Base-by-base conservation (phyloP, 2,888 invertebrate species). In the Atherix ibis region DNA sequence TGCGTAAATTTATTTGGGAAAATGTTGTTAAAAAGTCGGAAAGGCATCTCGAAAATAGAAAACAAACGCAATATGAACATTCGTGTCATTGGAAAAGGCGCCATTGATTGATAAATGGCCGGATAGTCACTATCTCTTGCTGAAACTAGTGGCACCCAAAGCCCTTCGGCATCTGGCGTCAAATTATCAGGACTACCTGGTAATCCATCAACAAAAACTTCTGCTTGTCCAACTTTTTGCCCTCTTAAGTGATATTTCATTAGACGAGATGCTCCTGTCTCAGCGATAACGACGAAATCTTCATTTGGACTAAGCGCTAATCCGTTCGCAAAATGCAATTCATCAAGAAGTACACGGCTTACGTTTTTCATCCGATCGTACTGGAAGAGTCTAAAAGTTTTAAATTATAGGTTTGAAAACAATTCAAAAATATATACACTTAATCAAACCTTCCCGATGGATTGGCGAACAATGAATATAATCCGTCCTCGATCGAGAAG, bases 251-350 rank as follows among this genome's bases (percentile, higher is more conserved):
- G 68, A 54, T 84, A 83, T 48, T 82, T 80, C 4, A 67, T 49
- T n/a, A 94, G 60, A 42, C 82, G 70, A 34, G 68, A 69, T 4
- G 60, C 63, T 4, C 57, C 51, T 0, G 78, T 73, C 61, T 95
- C 95, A 2, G 74, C 60, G 1, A 92, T 73, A 17, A 97, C 58
- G 3, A 95, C 53, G 49, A 80, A 87, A 39, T 82, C 75, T 53
- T 84, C 79, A 49, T 87, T 77, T 4, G 76, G 72, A 10, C 87
- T 82, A 1, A 95, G 50, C 32, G 69, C 73, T 16, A 97, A 58
- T 12, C 95, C 95, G 59, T 97, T 98, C 0, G 94, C 70, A 59
- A 94, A 91, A 56, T 71, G 74, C 1, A 97, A 49, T 30, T 79
- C 68, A 40, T 80, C 72, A 2, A 85, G 51, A 18, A 95, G 58